Evolutionary conservation across 2,888 invertebrate species (phyloP), one percentile per base, ranked within the genome.

Genomic region (Seira sanloemensis): DNA sequence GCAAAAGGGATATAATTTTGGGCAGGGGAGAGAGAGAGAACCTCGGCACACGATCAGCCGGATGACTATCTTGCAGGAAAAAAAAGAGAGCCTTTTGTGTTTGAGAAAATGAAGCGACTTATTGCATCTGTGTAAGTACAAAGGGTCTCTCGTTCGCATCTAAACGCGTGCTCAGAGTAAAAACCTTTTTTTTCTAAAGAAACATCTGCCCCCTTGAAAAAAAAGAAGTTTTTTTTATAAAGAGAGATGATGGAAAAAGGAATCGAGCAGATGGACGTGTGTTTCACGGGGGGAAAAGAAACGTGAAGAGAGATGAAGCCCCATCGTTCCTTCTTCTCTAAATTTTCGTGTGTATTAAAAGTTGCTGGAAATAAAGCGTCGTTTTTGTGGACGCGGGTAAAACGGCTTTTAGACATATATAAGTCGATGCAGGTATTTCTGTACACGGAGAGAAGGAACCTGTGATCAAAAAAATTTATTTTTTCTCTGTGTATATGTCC

Each of bases 1-100:
- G 50, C 72, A 50, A 50, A 72, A 72, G 72, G 72, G 72, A n/a
- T n/a, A n/a, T 72, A 21, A n/a, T 50, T 24, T 50, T 37, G 37
- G 37, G 37, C 12, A 12, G 12, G 50, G 9, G 25, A 25, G 72
- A 72, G 50, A 54, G 54, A 72, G 16, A 71, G 12, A 69, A 23
- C 4, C 27, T 1, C 2, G 27, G 27, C 74, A 62, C 62, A 74
- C 74, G 74, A 74, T 62, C 74, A 19, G 27, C n/a, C 62, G 74
- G 23, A 50, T 2, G 7, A 21, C 21, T 66, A 21, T 16, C 23
- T 1, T 66, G 66, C 7, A 23, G 19, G 58, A 26, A 18, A 66
- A 65, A 24, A 65, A 19, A 2, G 65, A 19, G 24, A 21, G 66
- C 16, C 68, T 26, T 27, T 68, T 66, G 25, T 66, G 24, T 66